phyloP scores from a whole-genome alignment of 2,113 vertebrate genomes.

The Microcebus jonahi region DNA sequence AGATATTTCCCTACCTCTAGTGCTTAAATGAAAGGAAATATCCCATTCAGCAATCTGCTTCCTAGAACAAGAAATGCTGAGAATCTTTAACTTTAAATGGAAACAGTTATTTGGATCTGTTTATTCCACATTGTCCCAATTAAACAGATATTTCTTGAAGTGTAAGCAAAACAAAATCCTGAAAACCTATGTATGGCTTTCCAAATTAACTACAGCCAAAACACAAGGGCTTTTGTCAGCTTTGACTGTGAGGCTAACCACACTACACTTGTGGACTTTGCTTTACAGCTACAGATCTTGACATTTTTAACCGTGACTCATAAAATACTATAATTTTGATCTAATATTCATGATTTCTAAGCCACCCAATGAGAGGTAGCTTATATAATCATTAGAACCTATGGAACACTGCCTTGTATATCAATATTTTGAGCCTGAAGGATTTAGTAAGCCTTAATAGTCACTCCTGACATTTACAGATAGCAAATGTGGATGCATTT shows the following conservation, averaged over 20 bases:
- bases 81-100: slow-evolving; percentile 61
- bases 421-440: slow-evolving; percentile 22
- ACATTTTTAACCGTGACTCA: neutral
- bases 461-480: slow-evolving; percentile 49
- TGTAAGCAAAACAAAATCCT: slow-evolving; percentile 66
- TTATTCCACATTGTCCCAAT: slow-evolving; percentile 55
- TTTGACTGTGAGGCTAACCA: neutral
- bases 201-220: neutral
- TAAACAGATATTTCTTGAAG: slow-evolving; percentile 63
- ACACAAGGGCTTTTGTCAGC: neutral
- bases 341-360: neutral
- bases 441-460: neutral
- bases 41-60: slow-evolving; percentile 52
- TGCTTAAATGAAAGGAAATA: slow-evolving; percentile 65
- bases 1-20: slow-evolving; percentile 52
- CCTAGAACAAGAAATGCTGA: slow-evolving; percentile 42
- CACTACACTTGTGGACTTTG: neutral
- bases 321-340: neutral
- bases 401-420: neutral
- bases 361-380: neutral
- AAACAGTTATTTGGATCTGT: slow-evolving; percentile 54
- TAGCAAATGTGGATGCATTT: slow-evolving; percentile 7
- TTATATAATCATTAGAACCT: neutral
- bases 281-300: neutral
- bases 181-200: neutral